Percentiles rank a stretch among this genome's conserved stretches.
Evolutionary conservation across 2,888 invertebrate species (phyloP).

Genomic region (Drosophila paramelanica): DNA sequence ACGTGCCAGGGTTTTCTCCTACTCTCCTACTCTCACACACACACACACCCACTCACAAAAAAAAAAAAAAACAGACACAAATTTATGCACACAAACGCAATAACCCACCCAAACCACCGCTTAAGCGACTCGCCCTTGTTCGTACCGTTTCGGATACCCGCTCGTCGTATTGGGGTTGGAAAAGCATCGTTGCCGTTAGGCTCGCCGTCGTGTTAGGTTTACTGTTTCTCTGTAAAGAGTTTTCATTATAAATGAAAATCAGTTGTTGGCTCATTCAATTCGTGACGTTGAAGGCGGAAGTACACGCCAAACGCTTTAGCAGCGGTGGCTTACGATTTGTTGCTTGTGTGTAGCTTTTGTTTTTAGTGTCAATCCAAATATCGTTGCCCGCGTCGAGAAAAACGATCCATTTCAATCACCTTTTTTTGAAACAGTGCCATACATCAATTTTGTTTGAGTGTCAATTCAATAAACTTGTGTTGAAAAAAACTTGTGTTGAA

Average conservation of each 20-base stretch:
- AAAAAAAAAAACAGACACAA: slow-evolving; percentile 7
- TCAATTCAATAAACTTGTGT: slow-evolving; percentile 15
- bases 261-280: slow-evolving; percentile 83
- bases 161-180: slow-evolving; percentile 72
- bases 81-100: slow-evolving; percentile 26
- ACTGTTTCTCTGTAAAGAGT: slow-evolving; percentile 68
- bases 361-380: slow-evolving; percentile 22
- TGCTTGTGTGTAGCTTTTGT: slow-evolving; percentile 26
- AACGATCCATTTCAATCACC: slow-evolving; percentile 5
- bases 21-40: slow-evolving; percentile 33
- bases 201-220: slow-evolving; percentile 33
- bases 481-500: neutral
- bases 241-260: slow-evolving; percentile 83
- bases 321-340: slow-evolving; percentile 13
- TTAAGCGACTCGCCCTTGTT: slow-evolving; percentile 51
- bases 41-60: too few relatives aligned
- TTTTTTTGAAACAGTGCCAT: slow-evolving; percentile 34
- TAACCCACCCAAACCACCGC: slow-evolving; percentile 38
- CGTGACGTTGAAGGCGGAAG: slow-evolving; percentile 83
- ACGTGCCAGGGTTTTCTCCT: slow-evolving; percentile 47
- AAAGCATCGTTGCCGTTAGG: slow-evolving; percentile 55
- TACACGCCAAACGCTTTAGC: slow-evolving; percentile 45
- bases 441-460: slow-evolving; percentile 49
- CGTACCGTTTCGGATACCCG: slow-evolving; percentile 51
- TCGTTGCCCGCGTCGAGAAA: slow-evolving; percentile 25